Percentiles rank a stretch among this genome's conserved stretches.
Evolutionary conservation across 2,888 invertebrate species (phyloP).

Genomic region (Anticlea derivata): DNA sequence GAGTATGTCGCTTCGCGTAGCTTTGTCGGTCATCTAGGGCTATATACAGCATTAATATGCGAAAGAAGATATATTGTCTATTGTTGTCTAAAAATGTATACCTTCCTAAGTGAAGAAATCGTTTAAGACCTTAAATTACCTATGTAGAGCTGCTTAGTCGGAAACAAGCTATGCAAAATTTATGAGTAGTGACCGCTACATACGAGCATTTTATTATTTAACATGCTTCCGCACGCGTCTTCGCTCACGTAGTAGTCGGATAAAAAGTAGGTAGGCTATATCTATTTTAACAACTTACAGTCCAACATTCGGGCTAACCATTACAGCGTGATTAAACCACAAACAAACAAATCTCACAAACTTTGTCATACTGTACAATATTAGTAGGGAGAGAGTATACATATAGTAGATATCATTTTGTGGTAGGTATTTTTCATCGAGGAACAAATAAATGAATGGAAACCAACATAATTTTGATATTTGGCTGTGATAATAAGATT

Average conservation of each 20-base stretch:
- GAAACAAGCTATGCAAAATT: conserved; percentile 17
- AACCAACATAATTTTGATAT: background rate
- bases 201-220: background rate
- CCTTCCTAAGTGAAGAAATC: conserved; percentile 10
- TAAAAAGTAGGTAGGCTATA: no score
- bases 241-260: no score
- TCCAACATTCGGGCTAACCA: no score
- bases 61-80: conserved; percentile 41
- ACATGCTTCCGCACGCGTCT: no score
- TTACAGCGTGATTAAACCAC: no score
- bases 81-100: conserved; percentile 35
- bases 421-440: background rate
- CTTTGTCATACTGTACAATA: no score
- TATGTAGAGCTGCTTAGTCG: conserved; percentile 11
- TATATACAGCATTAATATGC: conserved; percentile 46
- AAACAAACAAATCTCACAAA: no score
- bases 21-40: conserved; percentile 2
- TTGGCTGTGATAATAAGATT: background rate
- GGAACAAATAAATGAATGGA: background rate
- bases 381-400: no score
- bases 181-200: conserved; percentile 4
- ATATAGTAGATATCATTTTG: no score
- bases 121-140: conserved; percentile 27
- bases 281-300: no score
- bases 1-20: background rate